A percentile compares a stretch with the other conserved stretches of the same genome.
Conservation (phyloP, 2,113 vertebrate genomes). For the Panthera uncia region DNA sequence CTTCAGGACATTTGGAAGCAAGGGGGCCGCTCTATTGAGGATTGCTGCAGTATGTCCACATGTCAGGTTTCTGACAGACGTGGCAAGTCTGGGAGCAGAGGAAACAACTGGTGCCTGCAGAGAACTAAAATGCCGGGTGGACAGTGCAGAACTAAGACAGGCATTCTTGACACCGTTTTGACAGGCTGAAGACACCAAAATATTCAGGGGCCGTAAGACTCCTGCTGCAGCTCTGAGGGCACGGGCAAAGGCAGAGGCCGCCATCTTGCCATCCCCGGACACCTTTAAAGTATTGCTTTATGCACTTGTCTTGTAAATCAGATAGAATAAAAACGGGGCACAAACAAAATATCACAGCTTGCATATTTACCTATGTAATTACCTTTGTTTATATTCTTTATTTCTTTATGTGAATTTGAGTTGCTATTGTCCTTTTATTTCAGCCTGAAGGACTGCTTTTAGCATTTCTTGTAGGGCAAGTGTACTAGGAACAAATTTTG, state of each 20-base stretch:
- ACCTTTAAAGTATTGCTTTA: neutral
- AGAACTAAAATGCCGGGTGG: neutral
- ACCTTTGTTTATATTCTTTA: neutral
- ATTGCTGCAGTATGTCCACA: neutral
- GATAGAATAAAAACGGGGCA: neutral
- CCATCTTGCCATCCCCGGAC: no score
- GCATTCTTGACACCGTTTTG: neutral
- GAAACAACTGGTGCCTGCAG: neutral
- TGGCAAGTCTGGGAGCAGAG: slow-evolving; percentile 18
- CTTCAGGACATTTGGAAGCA: slow-evolving; percentile 84
- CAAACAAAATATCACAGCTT: neutral
- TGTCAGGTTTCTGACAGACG: neutral
- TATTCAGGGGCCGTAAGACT: slow-evolving; percentile 53
- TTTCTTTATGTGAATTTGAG: neutral
- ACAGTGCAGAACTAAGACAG: slow-evolving; percentile 10
- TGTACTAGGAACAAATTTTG: neutral
- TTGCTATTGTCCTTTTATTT: neutral
- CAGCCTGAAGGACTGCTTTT: neutral
- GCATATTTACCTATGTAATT: neutral
- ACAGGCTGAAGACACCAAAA: slow-evolving; percentile 63
- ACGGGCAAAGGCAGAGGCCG: no score
- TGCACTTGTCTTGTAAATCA: neutral
- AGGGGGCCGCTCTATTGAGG: slow-evolving; percentile 82
- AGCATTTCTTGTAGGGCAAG: neutral
- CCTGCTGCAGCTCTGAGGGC: slow-evolving; percentile 30